Percentiles rank a stretch among this genome's conserved stretches.
phyloP scores from a whole-genome alignment of 1,140 invertebrate species.

The Maconellicoccus hirsutus region DNA sequence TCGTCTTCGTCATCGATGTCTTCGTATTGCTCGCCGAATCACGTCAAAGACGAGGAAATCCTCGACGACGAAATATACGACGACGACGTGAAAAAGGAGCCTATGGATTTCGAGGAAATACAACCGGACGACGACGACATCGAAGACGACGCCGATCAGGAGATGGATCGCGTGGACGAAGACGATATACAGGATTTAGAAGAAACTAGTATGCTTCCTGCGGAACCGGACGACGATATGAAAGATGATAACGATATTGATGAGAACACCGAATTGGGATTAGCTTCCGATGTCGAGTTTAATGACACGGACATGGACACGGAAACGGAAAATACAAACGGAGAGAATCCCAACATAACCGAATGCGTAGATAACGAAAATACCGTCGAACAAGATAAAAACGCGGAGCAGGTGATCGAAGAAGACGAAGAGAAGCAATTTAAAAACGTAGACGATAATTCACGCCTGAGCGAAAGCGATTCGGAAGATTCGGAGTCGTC shows the following conservation, averaged over 20 bases:
- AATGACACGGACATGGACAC: neutral
- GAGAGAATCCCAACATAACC: neutral
- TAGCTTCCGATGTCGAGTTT: neutral
- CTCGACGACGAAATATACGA: conserved; percentile 16
- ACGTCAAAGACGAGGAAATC: conserved; percentile 3
- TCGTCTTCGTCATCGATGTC: neutral
- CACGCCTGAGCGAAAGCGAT: neutral
- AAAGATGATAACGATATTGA: no score
- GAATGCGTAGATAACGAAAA: neutral
- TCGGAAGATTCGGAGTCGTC: neutral
- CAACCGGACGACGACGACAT: neutral
- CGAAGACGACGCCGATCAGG: neutral
- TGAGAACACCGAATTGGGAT: neutral
- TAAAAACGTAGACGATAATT: neutral
- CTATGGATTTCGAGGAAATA: neutral
- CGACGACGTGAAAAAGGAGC: neutral
- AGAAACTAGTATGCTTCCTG: neutral
- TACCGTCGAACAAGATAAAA: neutral
- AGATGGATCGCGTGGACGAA: conserved; percentile 6
- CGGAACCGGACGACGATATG: neutral
- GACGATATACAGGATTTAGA: neutral
- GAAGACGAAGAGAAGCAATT: neutral
- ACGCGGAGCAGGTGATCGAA: neutral
- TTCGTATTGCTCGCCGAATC: neutral
- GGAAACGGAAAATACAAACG: neutral